Evolutionary conservation across 2,888 invertebrate genomes (phyloP), one percentile per base, ranked within the genome.

Genomic region (Apotomis betuletana): DNA sequence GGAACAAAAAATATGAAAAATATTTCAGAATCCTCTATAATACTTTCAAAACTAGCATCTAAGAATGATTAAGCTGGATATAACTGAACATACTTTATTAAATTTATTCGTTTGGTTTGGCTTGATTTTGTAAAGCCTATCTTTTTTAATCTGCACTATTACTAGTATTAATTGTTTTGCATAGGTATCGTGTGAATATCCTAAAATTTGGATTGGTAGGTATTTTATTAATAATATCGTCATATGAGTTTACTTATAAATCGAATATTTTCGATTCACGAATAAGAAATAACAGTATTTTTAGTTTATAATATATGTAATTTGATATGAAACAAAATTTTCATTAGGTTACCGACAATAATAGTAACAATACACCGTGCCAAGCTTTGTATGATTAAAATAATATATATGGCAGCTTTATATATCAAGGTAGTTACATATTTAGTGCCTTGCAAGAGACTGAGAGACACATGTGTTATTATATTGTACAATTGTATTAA

Each of bases 381-480:
- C 72, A 72, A 72, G 41, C 59, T 52, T 38, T 72, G 62, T 72
- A 72, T 62, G 44, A 63, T 67, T 58, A 49, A 38, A 12, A 57
- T 51, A 61, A 52, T 46, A 52, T 69, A 63, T 67, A 78, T 63
- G 82, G 83, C 85, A 83, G 81, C 83, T 85, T 81, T 87, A 63
- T 70, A 44, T 52, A 15, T 59, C 63, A 73, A 73, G 72, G 73
- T 73, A 60, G 51, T 54, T n/a, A 4, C 13, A 54, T 3, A 58
- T 60, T 41, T 46, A 60, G 91, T 91, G 91, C 91, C 91, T 90
- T 89, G 80, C 79, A 76, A 79, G 87, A 90, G 90, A 90, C 90
- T 90, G 90, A 85, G 9, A 49, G 10, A 67, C 12, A 52, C 52
- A 62, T 58, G 64, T 70, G 64, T 67, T 67, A 67, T 60, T 60